Evolutionary conservation across 2,113 vertebrate genomes (phyloP).

Genomic region (Lanius ludovicianus): DNA sequence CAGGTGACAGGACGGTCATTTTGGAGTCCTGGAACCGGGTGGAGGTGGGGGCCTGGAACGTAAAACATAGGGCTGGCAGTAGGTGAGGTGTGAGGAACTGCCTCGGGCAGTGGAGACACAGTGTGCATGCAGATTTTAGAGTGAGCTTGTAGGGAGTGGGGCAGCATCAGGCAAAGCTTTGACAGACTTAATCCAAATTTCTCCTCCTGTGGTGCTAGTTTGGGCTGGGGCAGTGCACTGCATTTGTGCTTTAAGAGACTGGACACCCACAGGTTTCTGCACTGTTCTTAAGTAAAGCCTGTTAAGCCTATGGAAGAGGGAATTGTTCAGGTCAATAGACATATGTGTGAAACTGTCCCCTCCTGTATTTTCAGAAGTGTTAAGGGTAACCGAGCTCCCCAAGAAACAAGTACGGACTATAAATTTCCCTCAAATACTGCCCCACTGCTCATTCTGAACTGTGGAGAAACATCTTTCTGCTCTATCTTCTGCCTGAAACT

Average conservation of each 20-base stretch:
- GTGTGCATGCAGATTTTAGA: fast-evolving
- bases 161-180: background rate
- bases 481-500: background rate
- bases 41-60: background rate
- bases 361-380: background rate
- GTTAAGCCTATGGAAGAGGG: background rate
- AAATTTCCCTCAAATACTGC: background rate
- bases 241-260: background rate
- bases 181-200: background rate
- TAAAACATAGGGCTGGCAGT: background rate
- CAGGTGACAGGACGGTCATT: background rate
- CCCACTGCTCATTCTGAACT: background rate
- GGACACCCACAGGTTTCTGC: background rate
- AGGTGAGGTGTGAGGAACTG: background rate
- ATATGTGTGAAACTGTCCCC: background rate
- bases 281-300: background rate
- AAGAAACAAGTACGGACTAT: background rate
- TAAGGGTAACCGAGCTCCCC: background rate
- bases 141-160: background rate
- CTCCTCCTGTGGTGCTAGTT: background rate
- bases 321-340: background rate
- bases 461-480: background rate
- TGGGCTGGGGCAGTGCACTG: background rate
- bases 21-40: background rate
- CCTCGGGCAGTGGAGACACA: background rate